Base-by-base conservation (phyloP, 2,888 invertebrate species). In the Eupithecia subfuscata region DNA sequence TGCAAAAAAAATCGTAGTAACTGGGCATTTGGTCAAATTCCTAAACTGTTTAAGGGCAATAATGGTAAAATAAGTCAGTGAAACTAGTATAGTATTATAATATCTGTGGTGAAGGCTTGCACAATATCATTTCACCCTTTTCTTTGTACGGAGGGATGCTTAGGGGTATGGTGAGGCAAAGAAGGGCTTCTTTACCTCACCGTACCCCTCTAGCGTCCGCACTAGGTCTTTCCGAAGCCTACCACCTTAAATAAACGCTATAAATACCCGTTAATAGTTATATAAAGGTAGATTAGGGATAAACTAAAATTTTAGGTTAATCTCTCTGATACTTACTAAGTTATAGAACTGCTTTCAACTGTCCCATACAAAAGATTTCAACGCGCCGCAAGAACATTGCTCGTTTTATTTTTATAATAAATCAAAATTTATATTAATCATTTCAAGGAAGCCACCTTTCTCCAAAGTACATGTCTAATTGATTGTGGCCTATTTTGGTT, bases 311-410 rank as follows among this genome's bases (percentile, higher is more conserved):
- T 25, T 25, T 25, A 25, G 6, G 60, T 25, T 22, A 22, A 56
- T 56, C 52, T 11, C 9, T 22, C 11, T 56, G 25, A 12, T 14
- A 14, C 25, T 25, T 14, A 60, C 14, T 56, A 12, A 25, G 1
- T 34, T 64, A 18, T 7, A 3, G 6, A 14, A 12, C 8, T 60
- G 25, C 25, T 14, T 64, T 34, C 64, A 64, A 64, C n/a, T 25
- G 18, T 45, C 5, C 3, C 16, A 7, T 68, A 68, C 25, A 43
- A 45, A 68, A 68, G 68, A 68, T 25, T 43, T 68, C 43, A 68
- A 68, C 68, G 68, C 68, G 67, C 34, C n/a, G 70, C 70, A 74
- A 69, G 70, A 64, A 71, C 67, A 64, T 64, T 64, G 34, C 34
- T 64, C 34, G 9, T 34, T 64, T 34, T 64, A 64, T 64, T 64